Conservation (phyloP, 1,140 invertebrate genomes). For the Telenomus remus region DNA sequence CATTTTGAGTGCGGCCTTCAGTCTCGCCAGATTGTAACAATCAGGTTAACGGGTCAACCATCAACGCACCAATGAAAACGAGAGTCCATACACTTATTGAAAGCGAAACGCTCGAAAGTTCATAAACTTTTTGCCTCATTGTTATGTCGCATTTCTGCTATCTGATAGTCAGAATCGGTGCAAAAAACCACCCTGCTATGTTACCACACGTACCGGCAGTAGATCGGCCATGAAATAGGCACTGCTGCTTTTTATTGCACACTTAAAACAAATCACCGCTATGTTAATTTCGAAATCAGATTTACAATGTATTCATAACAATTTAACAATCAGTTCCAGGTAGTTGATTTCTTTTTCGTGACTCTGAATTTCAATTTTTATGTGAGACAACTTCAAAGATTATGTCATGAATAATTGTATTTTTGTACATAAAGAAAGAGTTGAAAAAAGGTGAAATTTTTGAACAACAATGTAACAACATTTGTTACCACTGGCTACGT, state of each 20-base stretch:
- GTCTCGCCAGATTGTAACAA: constrained; percentile 18
- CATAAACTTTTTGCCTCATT: not conserved
- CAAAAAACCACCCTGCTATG: not conserved
- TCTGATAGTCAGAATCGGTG: constrained; percentile 2
- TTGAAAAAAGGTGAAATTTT: too few relatives aligned
- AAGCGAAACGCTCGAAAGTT: constrained; percentile 30
- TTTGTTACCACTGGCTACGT: too few relatives aligned
- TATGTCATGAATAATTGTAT: too few relatives aligned
- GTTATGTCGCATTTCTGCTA: constrained; percentile 27
- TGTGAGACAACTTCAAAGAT: too few relatives aligned
- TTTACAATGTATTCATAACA: too few relatives aligned
- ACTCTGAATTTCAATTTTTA: too few relatives aligned
- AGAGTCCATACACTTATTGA: constrained; percentile 53
- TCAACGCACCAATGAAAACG: constrained; percentile 47
- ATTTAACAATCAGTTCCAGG: too few relatives aligned
- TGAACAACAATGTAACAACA: too few relatives aligned
- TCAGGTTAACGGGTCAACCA: constrained; percentile 58
- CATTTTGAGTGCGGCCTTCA: constrained; percentile 47
- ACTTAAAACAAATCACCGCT: too few relatives aligned
- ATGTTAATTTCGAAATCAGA: too few relatives aligned
- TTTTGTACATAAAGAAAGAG: too few relatives aligned
- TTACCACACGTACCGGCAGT: not conserved
- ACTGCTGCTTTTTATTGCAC: constrained; percentile 2
- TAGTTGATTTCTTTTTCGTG: too few relatives aligned
- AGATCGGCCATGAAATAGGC: constrained; percentile 9